Percentiles rank a stretch among this genome's conserved stretches.
These are phyloP conservation scores for Hycleus phaleratus DNA, from an alignment of 1,140 invertebrate species.

Conservation along the genomic window DNA sequence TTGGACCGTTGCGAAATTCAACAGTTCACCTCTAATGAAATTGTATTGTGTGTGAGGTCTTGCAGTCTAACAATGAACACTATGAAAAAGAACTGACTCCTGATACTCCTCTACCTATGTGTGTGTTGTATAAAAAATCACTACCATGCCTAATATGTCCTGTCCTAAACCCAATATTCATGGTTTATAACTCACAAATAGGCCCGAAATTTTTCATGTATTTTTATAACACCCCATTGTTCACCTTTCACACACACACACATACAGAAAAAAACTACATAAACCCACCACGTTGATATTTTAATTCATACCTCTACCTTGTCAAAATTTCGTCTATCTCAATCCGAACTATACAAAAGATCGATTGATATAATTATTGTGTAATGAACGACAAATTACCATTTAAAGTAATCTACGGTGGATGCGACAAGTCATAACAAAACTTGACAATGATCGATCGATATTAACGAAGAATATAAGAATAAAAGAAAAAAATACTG, in stretches of 20 bases:
- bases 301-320: no score
- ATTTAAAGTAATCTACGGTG: no score
- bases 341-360: no score
- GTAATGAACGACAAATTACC: no score
- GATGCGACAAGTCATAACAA: no score
- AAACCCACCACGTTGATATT: no score
- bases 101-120: background rate
- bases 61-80: background rate
- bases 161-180: constrained; percentile 21
- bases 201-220: constrained; percentile 14
- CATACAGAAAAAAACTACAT: no score
- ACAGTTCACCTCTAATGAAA: constrained; percentile 30
- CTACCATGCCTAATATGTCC: constrained; percentile 19
- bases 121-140: constrained; percentile 10
- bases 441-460: no score
- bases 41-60: constrained; percentile 30
- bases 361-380: no score
- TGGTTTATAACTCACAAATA: constrained; percentile 23
- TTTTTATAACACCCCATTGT: constrained; percentile 20
- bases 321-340: no score
- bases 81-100: constrained; percentile 3
- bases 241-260: background rate
- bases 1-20: constrained; percentile 30
- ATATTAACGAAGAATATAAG: no score
- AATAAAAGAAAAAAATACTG: background rate